Base-by-base conservation (phyloP, 1,140 invertebrate genomes). In the Eumaeus atala region DNA sequence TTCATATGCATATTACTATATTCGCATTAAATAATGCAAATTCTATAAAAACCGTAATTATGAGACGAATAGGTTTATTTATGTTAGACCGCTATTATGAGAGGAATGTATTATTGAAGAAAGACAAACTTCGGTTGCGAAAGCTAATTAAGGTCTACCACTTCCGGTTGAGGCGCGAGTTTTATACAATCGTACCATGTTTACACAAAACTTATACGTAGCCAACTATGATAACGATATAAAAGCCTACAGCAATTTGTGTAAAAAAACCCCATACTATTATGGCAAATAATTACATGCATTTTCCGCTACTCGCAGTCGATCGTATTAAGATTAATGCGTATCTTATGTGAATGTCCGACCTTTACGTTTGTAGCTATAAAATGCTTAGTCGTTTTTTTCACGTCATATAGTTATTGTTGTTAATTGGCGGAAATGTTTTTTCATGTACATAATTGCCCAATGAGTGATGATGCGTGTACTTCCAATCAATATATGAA, bases 91-190 rank as follows among this genome's bases (percentile, higher is more conserved):
- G n/a, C n/a, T n/a, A n/a, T n/a, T n/a, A n/a, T n/a, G n/a, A n/a
- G n/a, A n/a, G n/a, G 38, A 14, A 40, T 40, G 38, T 40, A 40
- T 40, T 40, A 17, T 50, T 66, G 66, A 64, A 48, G 54, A 59
- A 54, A 51, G 51, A 62, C 67, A 70, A 69, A 71, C 60, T 21
- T 58, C 38, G 51, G 62, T 56, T 44, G 57, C 59, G 57, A 64
- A 51, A 52, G 48, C 54, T 67, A 74, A 81, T 81, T 77, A 72
- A 21, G 66, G 63, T 33, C 47, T 52, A 79, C 80, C 77, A 51
- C 74, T 74, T 77, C 76, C 78, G 70, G 12, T 56, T 48, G 49
- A 74, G 69, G 77, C 66, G 75, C 64, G 70, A 80, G 70, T 53
- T 66, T 14, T 44, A 44, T 9, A 16, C 14, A 44, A 16, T 9